Evolutionary conservation across 1,140 invertebrate genomes (phyloP).

Genomic region (Scaptodrosophila lebanonensis): DNA sequence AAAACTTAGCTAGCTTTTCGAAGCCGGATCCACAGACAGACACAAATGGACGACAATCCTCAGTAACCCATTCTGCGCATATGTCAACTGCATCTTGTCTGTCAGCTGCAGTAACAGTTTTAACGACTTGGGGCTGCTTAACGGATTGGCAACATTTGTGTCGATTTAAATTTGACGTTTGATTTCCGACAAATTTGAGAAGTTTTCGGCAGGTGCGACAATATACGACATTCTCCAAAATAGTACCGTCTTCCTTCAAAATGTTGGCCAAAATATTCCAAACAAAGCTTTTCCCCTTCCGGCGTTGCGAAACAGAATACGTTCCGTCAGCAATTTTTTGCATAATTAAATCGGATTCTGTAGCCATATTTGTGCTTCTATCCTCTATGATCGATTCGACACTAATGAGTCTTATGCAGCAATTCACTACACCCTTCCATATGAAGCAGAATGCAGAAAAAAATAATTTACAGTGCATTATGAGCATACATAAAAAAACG

Average conservation of each 20-base stretch:
- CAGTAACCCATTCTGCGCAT: background rate
- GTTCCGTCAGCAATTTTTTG: no score
- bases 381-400: no score
- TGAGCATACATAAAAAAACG: no score
- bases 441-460: no score
- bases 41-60: conserved; percentile 28
- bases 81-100: background rate
- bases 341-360: no score
- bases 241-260: background rate
- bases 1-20: conserved; percentile 18
- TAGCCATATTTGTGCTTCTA: no score
- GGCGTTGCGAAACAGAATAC: no score
- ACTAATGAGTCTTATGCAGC: no score
- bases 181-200: conserved; percentile 1
- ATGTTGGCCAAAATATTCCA: conserved; percentile 4
- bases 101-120: no score
- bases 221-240: background rate
- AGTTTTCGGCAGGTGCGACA: conserved; percentile 3
- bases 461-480: no score
- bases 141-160: conserved; percentile 8
- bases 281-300: conserved; percentile 5
- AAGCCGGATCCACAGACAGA: conserved; percentile 20
- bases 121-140: no score
- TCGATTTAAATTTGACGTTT: conserved; percentile 1
- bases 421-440: no score